Evolutionary conservation across 1,140 invertebrate species (phyloP).

Genomic region (Drosophila ficusphila): DNA sequence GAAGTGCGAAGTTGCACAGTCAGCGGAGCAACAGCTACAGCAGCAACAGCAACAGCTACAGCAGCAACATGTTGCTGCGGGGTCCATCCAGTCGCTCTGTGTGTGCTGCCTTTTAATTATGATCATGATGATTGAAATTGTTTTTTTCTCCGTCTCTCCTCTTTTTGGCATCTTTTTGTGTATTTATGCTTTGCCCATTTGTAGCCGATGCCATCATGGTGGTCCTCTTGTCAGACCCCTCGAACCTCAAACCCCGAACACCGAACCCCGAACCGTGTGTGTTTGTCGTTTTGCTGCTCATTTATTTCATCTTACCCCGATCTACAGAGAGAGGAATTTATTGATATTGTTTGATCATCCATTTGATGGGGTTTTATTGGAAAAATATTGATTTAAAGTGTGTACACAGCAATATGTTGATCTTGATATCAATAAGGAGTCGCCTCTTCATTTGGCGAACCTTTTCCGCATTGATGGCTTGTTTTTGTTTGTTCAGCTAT

Average conservation of each 20-base stretch:
- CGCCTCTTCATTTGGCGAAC: neutral
- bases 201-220: conserved; percentile 74
- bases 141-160: conserved; percentile 63
- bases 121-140: conserved; percentile 80
- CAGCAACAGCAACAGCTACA: conserved; percentile 18
- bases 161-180: conserved; percentile 73
- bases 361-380: conserved; percentile 1
- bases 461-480: neutral
- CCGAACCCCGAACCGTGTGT: conserved; percentile 47
- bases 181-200: conserved; percentile 78
- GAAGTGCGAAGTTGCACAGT: conserved; percentile 82
- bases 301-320: conserved; percentile 52
- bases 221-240: conserved; percentile 73
- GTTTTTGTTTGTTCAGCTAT: neutral
- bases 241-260: too few species aligned
- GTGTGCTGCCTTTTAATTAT: conserved; percentile 79
- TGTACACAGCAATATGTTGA: neutral
- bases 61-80: conserved; percentile 43
- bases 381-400: conserved; percentile 6
- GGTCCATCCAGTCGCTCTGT: conserved; percentile 23
- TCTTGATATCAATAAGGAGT: neutral
- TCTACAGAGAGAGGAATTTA: conserved; percentile 25
- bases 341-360: conserved; percentile 2
- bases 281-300: conserved; percentile 74
- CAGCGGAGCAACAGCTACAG: conserved; percentile 44